Percentiles rank a stretch among this genome's conserved stretches.
phyloP scores from a whole-genome alignment of 1,140 invertebrate species.

The Coelopa frigida region DNA sequence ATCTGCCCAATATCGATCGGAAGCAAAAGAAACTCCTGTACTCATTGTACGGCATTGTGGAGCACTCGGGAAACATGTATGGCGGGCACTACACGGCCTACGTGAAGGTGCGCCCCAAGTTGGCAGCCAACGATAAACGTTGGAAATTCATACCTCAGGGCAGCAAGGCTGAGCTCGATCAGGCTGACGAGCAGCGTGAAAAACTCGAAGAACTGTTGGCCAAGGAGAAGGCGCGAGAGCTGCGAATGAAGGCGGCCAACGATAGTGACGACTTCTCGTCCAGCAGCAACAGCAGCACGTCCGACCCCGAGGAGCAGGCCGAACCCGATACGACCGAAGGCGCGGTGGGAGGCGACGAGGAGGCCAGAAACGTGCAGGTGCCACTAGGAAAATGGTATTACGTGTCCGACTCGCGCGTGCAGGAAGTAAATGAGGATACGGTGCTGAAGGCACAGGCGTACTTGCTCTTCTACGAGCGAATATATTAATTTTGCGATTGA shows the following conservation, averaged over 20 bases:
- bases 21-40: slow-evolving; percentile 71
- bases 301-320: slow-evolving; percentile 43
- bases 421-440: slow-evolving; percentile 67
- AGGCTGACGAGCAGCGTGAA: slow-evolving; percentile 36
- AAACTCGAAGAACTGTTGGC: slow-evolving; percentile 33
- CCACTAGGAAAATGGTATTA: slow-evolving; percentile 83
- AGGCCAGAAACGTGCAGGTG: slow-evolving; percentile 46
- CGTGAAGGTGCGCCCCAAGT: slow-evolving; percentile 61
- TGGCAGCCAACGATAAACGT: slow-evolving; percentile 53
- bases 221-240: slow-evolving; percentile 42
- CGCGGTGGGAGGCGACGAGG: slow-evolving; percentile 25
- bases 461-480: slow-evolving; percentile 92
- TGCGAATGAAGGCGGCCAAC: slow-evolving; percentile 33
- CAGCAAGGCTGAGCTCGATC: slow-evolving; percentile 45
- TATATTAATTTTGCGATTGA: slow-evolving; percentile 59
- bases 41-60: slow-evolving; percentile 89
- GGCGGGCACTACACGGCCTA: slow-evolving; percentile 97
- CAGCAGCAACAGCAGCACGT: slow-evolving; percentile 45
- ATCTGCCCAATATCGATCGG: slow-evolving; percentile 53
- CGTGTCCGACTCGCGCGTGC: slow-evolving; percentile 82
- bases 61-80: slow-evolving; percentile 83
- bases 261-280: slow-evolving; percentile 47
- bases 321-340: slow-evolving; percentile 44
- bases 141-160: slow-evolving; percentile 62
- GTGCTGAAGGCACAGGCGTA: slow-evolving; percentile 91